A percentile compares a stretch with the other conserved stretches of the same genome.
These are phyloP conservation scores for Chondrosia reniformis DNA, from an alignment of 37 sponge, comb jelly and placozoan genomes.

Conservation along the genomic window DNA sequence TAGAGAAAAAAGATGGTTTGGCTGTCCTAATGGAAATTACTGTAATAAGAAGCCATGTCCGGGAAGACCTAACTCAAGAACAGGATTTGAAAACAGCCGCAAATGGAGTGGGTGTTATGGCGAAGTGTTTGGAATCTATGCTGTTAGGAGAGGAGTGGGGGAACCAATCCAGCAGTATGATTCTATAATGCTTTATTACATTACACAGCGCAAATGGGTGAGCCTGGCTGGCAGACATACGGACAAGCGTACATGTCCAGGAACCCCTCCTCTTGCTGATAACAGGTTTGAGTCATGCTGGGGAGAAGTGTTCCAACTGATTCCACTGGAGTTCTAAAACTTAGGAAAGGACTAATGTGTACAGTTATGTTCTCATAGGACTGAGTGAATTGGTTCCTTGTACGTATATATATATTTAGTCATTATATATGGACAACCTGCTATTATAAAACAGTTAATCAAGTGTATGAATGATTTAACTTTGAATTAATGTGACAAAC, in stretches of 20 bases:
- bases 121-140: conserved; percentile 7
- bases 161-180: not conserved
- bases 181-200: not conserved
- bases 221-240: too few relatives aligned
- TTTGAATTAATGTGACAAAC: too few relatives aligned
- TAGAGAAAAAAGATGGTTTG: not conserved
- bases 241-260: not conserved
- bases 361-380: too few relatives aligned
- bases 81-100: not conserved
- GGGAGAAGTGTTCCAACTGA: not conserved
- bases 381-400: too few relatives aligned
- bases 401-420: too few relatives aligned
- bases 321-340: too few relatives aligned
- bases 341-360: too few relatives aligned
- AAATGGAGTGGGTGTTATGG: not conserved
- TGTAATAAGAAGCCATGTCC: conserved; percentile 12
- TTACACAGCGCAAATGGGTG: not conserved
- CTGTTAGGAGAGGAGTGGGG: not conserved
- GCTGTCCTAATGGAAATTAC: not conserved
- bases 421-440: too few relatives aligned
- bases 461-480: too few relatives aligned
- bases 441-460: too few relatives aligned
- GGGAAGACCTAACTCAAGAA: not conserved
- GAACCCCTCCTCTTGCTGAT: not conserved
- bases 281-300: not conserved